Evolutionary conservation across 2,888 invertebrate genomes (phyloP), one percentile per base, ranked within the genome.

Genomic region (Trichogramma evanescens): DNA sequence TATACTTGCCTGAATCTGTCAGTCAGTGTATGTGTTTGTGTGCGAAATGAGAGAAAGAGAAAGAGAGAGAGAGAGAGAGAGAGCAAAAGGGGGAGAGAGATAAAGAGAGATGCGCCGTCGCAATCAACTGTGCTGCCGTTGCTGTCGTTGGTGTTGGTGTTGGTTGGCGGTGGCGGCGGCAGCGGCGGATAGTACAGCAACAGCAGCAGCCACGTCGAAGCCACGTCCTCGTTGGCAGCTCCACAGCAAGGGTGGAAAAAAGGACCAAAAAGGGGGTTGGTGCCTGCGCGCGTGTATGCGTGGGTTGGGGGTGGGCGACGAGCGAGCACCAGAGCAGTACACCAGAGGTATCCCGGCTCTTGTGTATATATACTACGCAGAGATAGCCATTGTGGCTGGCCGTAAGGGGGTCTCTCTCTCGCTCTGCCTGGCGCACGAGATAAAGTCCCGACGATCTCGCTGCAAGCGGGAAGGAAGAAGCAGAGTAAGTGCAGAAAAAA

Each of bases 1-100:
- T 26, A 26, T 2, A 26, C 26, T 26, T 26, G 26, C 26, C 26
- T 26, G 26, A 26, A 26, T 26, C 26, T 26, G 26, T 26, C 26
- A 26, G 26, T 26, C 26, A 26, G 26, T 13, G 13, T 13, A 13
- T 2, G 13, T 13, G 26, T 26, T 26, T 26, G 26, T 26, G 26
- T 3, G 26, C 26, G 26, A 26, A 26, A 26, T 26, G 26, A 26
- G 26, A 26, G 26, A 26, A 26, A 26, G 26, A 26, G 26, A 26
- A 59, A 60, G 60, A 60, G 64, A 61, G 63, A 64, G 57, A 60
- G 64, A 61, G 63, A 64, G 57, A 66, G 61, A 66, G 62, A 46
- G 54, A 62, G 62, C 57, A 50, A 54, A 50, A 44, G 39, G 55
- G 55, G 74, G 69, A 68, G 65, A 66, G 66, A 69, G 72, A 73